Conservation (phyloP, 1,140 invertebrate species). For the Chelonus insularis region DNA sequence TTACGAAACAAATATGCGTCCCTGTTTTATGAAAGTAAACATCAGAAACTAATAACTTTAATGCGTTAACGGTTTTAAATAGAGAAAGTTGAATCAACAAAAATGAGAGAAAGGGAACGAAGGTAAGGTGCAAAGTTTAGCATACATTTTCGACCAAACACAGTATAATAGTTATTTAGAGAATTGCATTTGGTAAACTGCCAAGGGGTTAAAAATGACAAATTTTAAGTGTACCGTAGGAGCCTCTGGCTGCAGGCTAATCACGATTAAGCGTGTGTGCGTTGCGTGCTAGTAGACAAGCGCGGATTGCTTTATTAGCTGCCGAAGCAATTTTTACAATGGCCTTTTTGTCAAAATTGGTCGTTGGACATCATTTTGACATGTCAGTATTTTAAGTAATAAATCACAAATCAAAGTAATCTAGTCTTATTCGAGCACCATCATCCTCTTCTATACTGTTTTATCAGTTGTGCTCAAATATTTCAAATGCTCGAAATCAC, state of each 20-base stretch:
- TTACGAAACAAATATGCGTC: slow-evolving; percentile 47
- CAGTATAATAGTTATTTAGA: slow-evolving; percentile 50
- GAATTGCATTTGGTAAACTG: slow-evolving; percentile 56
- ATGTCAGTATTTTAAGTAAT: slow-evolving; percentile 57
- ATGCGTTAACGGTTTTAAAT: background rate
- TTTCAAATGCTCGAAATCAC: slow-evolving; percentile 13
- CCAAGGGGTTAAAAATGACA: slow-evolving; percentile 33
- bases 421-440: slow-evolving; percentile 52
- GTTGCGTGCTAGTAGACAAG: slow-evolving; percentile 18
- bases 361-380: slow-evolving; percentile 48
- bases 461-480: slow-evolving; percentile 31
- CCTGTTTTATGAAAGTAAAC: slow-evolving; percentile 37
- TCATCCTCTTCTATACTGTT: slow-evolving; percentile 26
- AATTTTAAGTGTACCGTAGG: slow-evolving; percentile 23
- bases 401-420: slow-evolving; percentile 57
- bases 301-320: slow-evolving; percentile 4
- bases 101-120: slow-evolving; percentile 3
- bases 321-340: slow-evolving; percentile 39
- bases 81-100: background rate
- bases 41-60: background rate
- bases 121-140: slow-evolving; percentile 31
- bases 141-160: slow-evolving; percentile 47
- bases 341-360: slow-evolving; percentile 47
- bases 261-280: slow-evolving; percentile 6
- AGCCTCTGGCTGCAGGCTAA: slow-evolving; percentile 18